Conservation (phyloP, 2,888 invertebrate species). For the Apotomis turbidana region DNA sequence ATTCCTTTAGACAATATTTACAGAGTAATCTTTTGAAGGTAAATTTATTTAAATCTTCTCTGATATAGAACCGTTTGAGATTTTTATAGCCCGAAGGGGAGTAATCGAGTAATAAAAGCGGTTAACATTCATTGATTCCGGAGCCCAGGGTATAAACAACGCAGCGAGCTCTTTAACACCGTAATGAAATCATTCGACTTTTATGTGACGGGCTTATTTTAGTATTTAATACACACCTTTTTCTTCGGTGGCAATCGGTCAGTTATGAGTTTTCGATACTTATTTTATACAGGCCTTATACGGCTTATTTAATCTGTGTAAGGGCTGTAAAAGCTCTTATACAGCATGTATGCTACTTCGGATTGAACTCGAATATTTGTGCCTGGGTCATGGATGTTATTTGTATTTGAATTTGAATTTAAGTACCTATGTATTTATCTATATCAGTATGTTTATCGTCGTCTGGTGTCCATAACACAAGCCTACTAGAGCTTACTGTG, state of each 20-base stretch:
- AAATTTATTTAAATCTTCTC: conserved; percentile 36
- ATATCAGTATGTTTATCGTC: no score
- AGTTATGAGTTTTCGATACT: not conserved
- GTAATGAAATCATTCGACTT: conserved; percentile 23
- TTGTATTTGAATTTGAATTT: no score
- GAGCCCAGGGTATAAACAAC: conserved; percentile 18
- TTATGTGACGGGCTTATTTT: conserved; percentile 6
- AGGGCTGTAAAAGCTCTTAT: no score
- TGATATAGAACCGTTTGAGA: conserved; percentile 29
- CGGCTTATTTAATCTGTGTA: no score
- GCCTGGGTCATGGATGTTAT: no score
- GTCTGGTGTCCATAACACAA: no score
- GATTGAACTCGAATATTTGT: no score
- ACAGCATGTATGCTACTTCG: no score
- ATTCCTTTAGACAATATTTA: conserved; percentile 34
- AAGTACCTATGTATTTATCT: no score
- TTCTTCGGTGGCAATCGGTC: not conserved
- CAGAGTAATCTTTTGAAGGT: conserved; percentile 30
- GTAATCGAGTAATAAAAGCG: conserved; percentile 34
- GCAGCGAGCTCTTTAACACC: conserved; percentile 21
- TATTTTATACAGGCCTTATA: no score
- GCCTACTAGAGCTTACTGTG: no score
- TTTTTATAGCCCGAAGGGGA: conserved; percentile 36
- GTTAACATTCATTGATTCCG: conserved; percentile 30
- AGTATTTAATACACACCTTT: not conserved